A percentile compares a stretch with the other conserved stretches of the same genome.
Evolutionary conservation across 1,140 invertebrate genomes (phyloP).

Genomic region (Drosophila orena): DNA sequence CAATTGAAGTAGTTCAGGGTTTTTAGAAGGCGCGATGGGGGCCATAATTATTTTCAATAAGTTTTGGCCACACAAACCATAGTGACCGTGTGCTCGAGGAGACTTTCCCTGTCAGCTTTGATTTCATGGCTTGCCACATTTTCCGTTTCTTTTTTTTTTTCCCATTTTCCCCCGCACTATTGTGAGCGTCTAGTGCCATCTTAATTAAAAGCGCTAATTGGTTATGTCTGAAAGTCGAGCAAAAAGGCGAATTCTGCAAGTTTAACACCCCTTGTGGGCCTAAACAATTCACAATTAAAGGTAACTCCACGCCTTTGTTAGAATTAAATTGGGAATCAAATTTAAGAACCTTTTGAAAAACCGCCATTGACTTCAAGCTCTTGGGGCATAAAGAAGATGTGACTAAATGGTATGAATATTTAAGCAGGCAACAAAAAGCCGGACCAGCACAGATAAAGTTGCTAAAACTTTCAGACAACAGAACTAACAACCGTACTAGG

Average conservation of each 20-base stretch:
- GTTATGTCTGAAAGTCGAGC: conserved; percentile 26
- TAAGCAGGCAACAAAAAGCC: conserved; percentile 38
- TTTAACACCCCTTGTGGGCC: conserved; percentile 3
- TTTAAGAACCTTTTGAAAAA: neutral
- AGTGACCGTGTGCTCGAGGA: conserved; percentile 12
- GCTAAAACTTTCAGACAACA: conserved; percentile 47
- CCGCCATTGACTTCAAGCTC: conserved; percentile 28
- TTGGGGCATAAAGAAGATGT: conserved; percentile 29
- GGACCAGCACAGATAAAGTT: conserved; percentile 39
- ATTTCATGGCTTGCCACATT: conserved; percentile 62
- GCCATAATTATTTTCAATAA: conserved; percentile 73
- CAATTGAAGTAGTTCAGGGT: conserved; percentile 41
- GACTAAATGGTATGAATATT: conserved; percentile 72
- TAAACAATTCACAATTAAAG: conserved; percentile 8
- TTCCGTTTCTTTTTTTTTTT: conserved; percentile 31
- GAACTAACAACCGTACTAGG: conserved; percentile 37
- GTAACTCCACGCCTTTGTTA: neutral
- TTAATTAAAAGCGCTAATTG: conserved; percentile 78
- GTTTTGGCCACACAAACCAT: conserved; percentile 20
- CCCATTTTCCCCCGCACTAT: neutral
- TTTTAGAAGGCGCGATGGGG: conserved; percentile 12
- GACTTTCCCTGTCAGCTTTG: conserved; percentile 72
- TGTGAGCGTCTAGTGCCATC: conserved; percentile 52
- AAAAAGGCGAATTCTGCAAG: neutral
- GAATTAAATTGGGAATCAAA: too few relatives aligned